Conservation (phyloP, 2,113 vertebrate species). For the Heterocephalus glaber region DNA sequence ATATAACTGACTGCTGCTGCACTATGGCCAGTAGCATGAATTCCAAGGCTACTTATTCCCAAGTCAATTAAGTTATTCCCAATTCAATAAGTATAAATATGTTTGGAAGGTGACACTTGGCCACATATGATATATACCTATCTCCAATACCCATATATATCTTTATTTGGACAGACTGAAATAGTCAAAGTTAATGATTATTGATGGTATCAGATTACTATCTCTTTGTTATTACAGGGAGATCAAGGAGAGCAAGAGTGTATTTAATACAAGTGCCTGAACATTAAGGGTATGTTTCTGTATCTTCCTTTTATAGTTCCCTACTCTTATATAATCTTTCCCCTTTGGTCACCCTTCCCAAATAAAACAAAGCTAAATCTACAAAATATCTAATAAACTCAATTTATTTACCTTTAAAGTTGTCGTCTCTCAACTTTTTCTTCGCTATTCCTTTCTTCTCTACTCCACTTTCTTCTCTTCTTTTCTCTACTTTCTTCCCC, state of each 20-base stretch:
- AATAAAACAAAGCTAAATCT: slow-evolving; percentile 70
- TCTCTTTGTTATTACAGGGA: not conserved
- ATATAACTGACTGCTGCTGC: not conserved
- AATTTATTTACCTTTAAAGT: slow-evolving; percentile 79
- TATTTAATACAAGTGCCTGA: slow-evolving; percentile 38
- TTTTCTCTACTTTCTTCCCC: slow-evolving; percentile 83
- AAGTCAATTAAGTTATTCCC: slow-evolving; percentile 11
- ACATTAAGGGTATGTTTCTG: not conserved
- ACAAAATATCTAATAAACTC: slow-evolving; percentile 72
- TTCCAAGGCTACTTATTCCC: not conserved
- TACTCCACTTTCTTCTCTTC: slow-evolving; percentile 80
- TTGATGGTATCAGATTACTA: not conserved
- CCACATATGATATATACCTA: slow-evolving; percentile 63
- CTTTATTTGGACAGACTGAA: slow-evolving; percentile 65
- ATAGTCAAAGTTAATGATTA: not conserved
- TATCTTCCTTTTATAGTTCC: slow-evolving; percentile 43
- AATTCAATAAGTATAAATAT: slow-evolving; percentile 31
- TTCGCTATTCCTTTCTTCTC: slow-evolving; percentile 83
- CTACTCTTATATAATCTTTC: slow-evolving; percentile 42
- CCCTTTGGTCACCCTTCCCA: slow-evolving; percentile 62
- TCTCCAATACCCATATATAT: slow-evolving; percentile 79
- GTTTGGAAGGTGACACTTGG: not conserved
- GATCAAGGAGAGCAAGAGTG: slow-evolving; percentile 24
- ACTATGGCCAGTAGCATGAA: not conserved
- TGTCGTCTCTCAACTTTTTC: slow-evolving; percentile 80